These are phyloP conservation scores for Apus apus DNA, from an alignment of 2,113 vertebrate genomes.

Conservation along the genomic window DNA sequence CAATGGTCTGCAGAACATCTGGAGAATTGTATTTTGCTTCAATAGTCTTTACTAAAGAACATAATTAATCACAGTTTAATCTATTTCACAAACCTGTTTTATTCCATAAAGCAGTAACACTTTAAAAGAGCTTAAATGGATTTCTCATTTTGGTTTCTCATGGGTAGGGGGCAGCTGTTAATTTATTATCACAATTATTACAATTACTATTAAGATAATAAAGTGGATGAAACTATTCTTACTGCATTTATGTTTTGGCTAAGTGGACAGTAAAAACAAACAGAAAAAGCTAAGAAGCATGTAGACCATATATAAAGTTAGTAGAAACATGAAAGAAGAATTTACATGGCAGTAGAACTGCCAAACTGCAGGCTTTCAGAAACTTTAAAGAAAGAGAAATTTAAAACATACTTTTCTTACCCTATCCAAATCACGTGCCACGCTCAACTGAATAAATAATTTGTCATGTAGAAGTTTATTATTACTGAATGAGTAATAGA, in stretches of 20 bases:
- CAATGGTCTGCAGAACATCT: not conserved
- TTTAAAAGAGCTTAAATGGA: not conserved
- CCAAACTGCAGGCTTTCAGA: not conserved
- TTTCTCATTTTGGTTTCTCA: slow-evolving; percentile 38
- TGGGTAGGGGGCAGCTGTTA: slow-evolving; percentile 20
- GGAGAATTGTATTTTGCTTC: not conserved
- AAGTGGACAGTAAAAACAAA: not conserved
- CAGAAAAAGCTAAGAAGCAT: not conserved
- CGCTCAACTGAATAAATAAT: not conserved
- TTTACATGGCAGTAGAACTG: not conserved
- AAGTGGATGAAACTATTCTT: not conserved
- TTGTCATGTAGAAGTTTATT: not conserved
- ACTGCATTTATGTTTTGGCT: not conserved
- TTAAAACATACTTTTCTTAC: not conserved
- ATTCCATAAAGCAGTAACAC: not conserved
- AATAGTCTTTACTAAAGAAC: not conserved
- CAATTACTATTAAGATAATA: slow-evolving; percentile 7
- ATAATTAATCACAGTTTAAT: not conserved
- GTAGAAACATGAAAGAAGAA: not conserved
- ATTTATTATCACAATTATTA: slow-evolving; percentile 13
- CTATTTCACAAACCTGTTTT: not conserved
- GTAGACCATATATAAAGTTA: not conserved
- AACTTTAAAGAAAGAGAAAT: slow-evolving; percentile 5
- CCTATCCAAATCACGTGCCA: not conserved
- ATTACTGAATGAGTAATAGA: not conserved